A percentile compares a stretch with the other conserved stretches of the same genome.
These are phyloP conservation scores for Hippasteria phrygiana DNA, from an alignment of 53 echinoderm and acorn worm genomes.

Conservation along the genomic window DNA sequence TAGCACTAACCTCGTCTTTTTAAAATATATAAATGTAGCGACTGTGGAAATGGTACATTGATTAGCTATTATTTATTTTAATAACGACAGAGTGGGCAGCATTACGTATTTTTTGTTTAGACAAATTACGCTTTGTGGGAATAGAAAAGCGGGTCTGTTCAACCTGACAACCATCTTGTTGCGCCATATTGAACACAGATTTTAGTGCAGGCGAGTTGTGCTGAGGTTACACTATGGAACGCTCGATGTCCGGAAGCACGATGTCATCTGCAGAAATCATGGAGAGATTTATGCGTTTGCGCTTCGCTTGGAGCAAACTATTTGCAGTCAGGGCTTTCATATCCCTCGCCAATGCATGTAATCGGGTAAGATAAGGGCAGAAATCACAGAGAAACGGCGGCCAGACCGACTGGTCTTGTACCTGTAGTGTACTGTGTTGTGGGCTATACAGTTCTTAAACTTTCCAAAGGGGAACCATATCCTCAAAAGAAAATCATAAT, in stretches of 20 bases:
- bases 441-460: too few relatives aligned
- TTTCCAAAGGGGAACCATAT: too few relatives aligned
- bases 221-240: background rate
- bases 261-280: conserved; percentile 51
- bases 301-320: conserved; percentile 49
- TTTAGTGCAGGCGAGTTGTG: background rate
- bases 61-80: too few relatives aligned
- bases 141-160: too few relatives aligned
- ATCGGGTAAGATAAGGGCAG: conserved; percentile 15
- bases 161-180: background rate
- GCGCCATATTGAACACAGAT: conserved; percentile 50
- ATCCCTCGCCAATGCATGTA: conserved; percentile 27
- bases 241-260: background rate
- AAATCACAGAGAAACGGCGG: background rate
- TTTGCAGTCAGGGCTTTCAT: conserved; percentile 37
- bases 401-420: too few relatives aligned
- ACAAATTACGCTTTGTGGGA: conserved; percentile 18
- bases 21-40: too few relatives aligned
- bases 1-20: too few relatives aligned
- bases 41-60: too few relatives aligned
- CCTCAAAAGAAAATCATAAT: too few relatives aligned
- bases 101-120: background rate
- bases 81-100: too few relatives aligned
- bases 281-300: conserved; percentile 60
- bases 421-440: too few relatives aligned